Percentiles rank a stretch among this genome's conserved stretches.
Conservation (phyloP, 2,113 vertebrate species). For the Clarias magur region DNA sequence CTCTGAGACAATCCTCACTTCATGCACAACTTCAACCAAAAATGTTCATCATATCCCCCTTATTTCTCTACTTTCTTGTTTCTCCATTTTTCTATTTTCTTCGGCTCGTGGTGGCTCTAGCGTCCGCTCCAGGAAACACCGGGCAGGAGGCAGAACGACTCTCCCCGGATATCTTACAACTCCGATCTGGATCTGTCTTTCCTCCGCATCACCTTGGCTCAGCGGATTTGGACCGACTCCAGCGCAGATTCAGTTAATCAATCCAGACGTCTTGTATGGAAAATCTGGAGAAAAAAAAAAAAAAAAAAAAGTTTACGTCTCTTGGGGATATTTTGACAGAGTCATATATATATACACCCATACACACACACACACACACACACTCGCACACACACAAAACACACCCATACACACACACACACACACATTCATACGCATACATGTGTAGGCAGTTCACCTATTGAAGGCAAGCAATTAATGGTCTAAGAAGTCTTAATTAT, state of each 20-base stretch:
- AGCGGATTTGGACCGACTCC: too few species aligned
- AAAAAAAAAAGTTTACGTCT: too few species aligned
- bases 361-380: not conserved
- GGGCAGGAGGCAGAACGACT: not conserved
- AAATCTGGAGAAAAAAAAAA: too few species aligned
- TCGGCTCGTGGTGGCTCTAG: not conserved
- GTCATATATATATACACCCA: too few species aligned
- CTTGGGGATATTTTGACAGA: too few species aligned
- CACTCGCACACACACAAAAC: not conserved
- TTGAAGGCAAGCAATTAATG: not conserved
- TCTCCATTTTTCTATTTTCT: not conserved
- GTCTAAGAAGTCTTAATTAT: not conserved
- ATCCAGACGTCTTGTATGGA: too few species aligned
- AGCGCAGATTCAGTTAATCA: too few species aligned
- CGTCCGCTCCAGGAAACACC: not conserved
- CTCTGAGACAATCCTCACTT: not conserved
- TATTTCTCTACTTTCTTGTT: not conserved
- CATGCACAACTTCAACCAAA: not conserved
- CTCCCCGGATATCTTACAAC: not conserved
- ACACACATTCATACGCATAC: not conserved
- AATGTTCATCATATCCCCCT: not conserved
- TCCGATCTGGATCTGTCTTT: too few species aligned
- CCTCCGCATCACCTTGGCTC: too few species aligned
- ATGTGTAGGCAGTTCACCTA: not conserved
- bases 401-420: too few species aligned